phyloP scores from a whole-genome alignment of 2,797 vertebrate species.

The Pangasius larnaudii region DNA sequence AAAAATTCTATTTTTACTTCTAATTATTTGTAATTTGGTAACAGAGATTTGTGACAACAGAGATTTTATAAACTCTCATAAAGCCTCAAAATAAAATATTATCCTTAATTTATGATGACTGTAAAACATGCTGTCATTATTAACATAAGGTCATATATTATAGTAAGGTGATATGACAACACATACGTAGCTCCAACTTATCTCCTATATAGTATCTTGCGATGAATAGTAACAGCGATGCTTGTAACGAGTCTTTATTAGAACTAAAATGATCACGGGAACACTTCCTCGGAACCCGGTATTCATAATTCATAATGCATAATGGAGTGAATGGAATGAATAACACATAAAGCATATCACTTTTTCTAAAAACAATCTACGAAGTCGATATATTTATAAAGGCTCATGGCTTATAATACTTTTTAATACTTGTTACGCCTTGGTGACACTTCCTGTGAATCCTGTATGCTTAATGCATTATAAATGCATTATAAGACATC shows the following conservation, averaged over 20 bases:
- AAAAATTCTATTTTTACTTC: background rate
- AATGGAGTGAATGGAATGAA: background rate
- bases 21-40: background rate
- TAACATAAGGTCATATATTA: background rate
- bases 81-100: background rate
- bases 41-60: background rate
- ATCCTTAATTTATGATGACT: background rate
- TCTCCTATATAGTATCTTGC: background rate
- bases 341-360: background rate
- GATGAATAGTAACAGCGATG: background rate
- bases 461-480: background rate
- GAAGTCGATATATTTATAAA: background rate
- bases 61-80: background rate
- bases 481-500: background rate
- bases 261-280: background rate
- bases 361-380: background rate
- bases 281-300: background rate
- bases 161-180: background rate
- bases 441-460: background rate
- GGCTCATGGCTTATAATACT: background rate
- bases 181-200: too few species aligned
- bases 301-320: background rate
- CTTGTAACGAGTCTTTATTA: background rate
- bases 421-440: background rate
- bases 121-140: background rate